Evolutionary conservation across 1,140 invertebrate species (phyloP), one percentile per base, ranked within the genome.

Genomic region (Steinernema khuongi): DNA sequence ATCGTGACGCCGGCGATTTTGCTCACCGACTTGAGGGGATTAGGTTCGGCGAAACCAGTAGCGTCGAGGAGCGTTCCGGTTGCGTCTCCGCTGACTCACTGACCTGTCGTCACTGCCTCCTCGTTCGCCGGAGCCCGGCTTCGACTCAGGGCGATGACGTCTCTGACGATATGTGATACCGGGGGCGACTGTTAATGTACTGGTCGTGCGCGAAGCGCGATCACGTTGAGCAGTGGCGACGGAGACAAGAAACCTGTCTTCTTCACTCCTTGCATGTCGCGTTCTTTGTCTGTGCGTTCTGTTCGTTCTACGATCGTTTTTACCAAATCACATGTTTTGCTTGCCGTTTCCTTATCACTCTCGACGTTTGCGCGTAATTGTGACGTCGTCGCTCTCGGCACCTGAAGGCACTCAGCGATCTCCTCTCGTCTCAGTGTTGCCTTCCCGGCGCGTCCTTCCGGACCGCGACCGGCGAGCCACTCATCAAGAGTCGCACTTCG

Each of bases 191-290:
- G 22, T 60, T 60, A 60, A 60, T 60, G 50, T 22, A 60, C 50
- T 60, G 26, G 50, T 26, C 11, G 50, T 60, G 50, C 50, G 50
- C 50, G 50, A 60, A 26, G 50, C 14, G 50, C 50, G 11, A 41
- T n/a, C 7, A 41, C 36, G 36, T 41, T n/a, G 36, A 41, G 36
- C 7, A 41, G 36, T 11, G 26, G 50, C 19, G 22, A 22, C 22
- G 22, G 50, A 7, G 50, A 26, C 50, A 60, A 60, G 50, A 60
- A 60, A 60, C 50, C 50, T 60, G 50, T 60, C 22, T 60, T 60
- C 50, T 60, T 60, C 26, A 60, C 50, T 41, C 50, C 50, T 60
- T 60, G 50, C 50, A 60, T 60, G 50, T 60, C 50, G 50, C 50
- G 14, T 60, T 60, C 50, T 60, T 60, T 22, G 50, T 60, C 50